Percentiles rank a stretch among this genome's conserved stretches.
These are phyloP conservation scores for Mimachlamys varia DNA, from an alignment of 2,888 invertebrate genomes.

Conservation along the genomic window DNA sequence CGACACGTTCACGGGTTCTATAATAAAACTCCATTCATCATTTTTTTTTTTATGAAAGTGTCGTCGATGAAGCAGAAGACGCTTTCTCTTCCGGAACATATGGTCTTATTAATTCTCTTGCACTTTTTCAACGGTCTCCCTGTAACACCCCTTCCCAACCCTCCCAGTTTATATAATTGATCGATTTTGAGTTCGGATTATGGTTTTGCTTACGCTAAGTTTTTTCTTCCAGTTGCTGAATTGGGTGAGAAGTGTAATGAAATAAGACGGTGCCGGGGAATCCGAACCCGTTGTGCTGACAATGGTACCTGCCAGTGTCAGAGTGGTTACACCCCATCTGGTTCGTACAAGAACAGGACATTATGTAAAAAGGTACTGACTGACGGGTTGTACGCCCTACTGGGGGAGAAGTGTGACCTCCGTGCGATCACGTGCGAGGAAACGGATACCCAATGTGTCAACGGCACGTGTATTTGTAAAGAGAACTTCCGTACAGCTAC, in stretches of 20 bases:
- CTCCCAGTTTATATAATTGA: too few species aligned
- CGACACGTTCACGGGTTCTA: too few species aligned
- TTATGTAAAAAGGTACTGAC: neutral
- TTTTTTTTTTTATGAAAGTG: too few species aligned
- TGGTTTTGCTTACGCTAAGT: too few species aligned
- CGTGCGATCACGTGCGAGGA: neutral
- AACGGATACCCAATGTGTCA: slow-evolving; percentile 47
- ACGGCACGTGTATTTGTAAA: slow-evolving; percentile 52
- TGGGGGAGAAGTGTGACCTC: neutral
- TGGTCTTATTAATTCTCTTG: too few species aligned
- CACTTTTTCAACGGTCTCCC: too few species aligned
- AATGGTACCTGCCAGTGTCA: slow-evolving; percentile 51
- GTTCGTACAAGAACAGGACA: neutral
- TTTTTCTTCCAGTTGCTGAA: slow-evolving; percentile 47
- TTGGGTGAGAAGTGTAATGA: slow-evolving; percentile 45
- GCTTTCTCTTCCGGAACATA: too few species aligned
- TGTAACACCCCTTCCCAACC: too few species aligned
- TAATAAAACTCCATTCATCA: too few species aligned
- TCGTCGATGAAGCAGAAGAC: too few species aligned
- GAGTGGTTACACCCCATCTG: slow-evolving; percentile 49
- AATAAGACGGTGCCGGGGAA: slow-evolving; percentile 42
- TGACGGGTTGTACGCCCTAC: neutral
- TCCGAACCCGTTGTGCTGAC: slow-evolving; percentile 49
- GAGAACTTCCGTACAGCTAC: slow-evolving; percentile 51
- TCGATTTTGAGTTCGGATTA: too few species aligned